Evolutionary conservation across 30 jellyfish, hydroid and myxozoan genomes (phyloP).

Genomic region (Hydra vulgaris): DNA sequence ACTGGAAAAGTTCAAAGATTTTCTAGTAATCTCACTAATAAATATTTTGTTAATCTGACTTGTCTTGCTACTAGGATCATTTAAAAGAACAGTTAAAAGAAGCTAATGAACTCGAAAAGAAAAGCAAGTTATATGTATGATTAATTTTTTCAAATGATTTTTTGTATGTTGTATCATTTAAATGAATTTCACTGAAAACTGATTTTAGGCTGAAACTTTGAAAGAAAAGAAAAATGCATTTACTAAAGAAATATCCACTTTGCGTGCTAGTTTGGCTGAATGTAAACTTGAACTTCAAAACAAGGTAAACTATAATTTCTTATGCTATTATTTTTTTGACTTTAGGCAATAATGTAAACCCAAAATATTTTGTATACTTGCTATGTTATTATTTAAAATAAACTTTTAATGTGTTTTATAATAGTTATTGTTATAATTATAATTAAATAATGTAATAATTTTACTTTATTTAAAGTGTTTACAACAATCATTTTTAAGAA

Average conservation of each 20-base stretch:
- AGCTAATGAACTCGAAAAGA: conserved; percentile 34
- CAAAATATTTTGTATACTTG: too few species aligned
- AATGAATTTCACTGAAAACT: neutral
- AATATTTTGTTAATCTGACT: neutral
- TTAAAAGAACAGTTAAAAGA: conserved; percentile 42
- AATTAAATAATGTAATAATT: too few species aligned
- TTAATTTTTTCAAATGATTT: neutral
- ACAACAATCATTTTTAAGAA: too few species aligned
- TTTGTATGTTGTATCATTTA: too few species aligned
- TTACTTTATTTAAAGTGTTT: too few species aligned
- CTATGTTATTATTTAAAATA: too few species aligned
- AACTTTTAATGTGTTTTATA: too few species aligned
- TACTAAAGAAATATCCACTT: conserved; percentile 21
- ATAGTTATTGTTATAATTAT: too few species aligned
- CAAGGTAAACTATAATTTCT: conserved; percentile 23
- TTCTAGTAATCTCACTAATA: too few species aligned
- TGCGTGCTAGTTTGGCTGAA: conserved; percentile 23
- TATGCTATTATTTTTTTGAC: too few species aligned
- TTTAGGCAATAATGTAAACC: too few species aligned
- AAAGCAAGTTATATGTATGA: conserved; percentile 48
- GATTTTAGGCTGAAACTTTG: conserved; percentile 45
- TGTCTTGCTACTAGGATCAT: conserved; percentile 35
- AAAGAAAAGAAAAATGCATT: conserved; percentile 28
- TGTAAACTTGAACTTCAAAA: conserved; percentile 35
- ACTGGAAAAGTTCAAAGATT: too few species aligned